These are phyloP conservation scores for Trachymyrmex septentrionalis DNA, from an alignment of 1,140 invertebrate genomes.

Conservation along the genomic window DNA sequence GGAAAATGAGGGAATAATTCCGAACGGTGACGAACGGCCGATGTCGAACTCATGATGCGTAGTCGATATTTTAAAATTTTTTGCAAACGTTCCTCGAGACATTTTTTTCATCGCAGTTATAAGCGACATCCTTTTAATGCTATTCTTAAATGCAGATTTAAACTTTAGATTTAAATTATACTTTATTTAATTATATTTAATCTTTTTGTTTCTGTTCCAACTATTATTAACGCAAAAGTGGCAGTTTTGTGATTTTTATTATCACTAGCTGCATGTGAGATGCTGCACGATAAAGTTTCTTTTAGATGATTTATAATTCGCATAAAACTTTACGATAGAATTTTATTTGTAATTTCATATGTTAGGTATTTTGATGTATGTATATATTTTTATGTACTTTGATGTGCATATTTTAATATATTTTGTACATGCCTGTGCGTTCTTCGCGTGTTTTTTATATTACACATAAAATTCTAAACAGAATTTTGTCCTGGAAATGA, in stretches of 20 bases:
- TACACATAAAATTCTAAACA: neutral
- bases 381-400: too few relatives aligned
- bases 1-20: conserved; percentile 74
- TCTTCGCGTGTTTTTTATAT: neutral
- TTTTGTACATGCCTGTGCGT: neutral
- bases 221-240: neutral
- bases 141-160: neutral
- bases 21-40: neutral
- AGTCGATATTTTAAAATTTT: conserved; percentile 19
- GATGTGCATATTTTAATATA: neutral
- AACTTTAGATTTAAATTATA: conserved; percentile 7
- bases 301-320: neutral
- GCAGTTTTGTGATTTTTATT: neutral
- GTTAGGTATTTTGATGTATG: too few relatives aligned
- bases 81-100: neutral
- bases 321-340: neutral
- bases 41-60: neutral
- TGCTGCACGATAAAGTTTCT: neutral
- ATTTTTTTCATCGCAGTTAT: neutral
- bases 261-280: neutral
- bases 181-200: conserved; percentile 1
- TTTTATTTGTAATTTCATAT: conserved; percentile 3
- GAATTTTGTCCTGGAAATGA: neutral
- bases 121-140: neutral
- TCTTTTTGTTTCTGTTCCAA: neutral